Evolutionary conservation across 2,888 invertebrate genomes (phyloP).

Genomic region (Ferrisia virgata): DNA sequence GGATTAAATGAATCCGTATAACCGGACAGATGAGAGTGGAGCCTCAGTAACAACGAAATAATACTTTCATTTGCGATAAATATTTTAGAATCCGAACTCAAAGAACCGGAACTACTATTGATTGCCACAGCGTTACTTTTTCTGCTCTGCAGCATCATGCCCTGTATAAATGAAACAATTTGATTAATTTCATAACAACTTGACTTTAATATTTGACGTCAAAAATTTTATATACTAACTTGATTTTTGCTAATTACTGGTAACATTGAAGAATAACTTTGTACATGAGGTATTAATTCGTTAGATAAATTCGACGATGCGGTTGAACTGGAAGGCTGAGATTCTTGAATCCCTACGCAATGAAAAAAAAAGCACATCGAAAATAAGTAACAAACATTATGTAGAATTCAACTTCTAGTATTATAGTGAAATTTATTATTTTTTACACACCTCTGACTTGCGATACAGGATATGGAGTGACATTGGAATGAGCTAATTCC

Average conservation of each 20-base stretch:
- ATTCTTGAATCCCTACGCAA: neutral
- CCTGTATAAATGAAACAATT: neutral
- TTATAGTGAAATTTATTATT: neutral
- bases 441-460: neutral
- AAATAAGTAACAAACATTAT: neutral
- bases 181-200: neutral
- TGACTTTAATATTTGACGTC: neutral
- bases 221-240: neutral
- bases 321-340: slow-evolving; percentile 32
- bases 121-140: slow-evolving; percentile 17
- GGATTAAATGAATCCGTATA: slow-evolving; percentile 70
- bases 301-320: slow-evolving; percentile 10
- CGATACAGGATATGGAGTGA: neutral
- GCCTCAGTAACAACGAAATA: slow-evolving; percentile 79
- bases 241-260: neutral
- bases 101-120: neutral
- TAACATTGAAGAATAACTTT: slow-evolving; percentile 23
- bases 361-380: neutral
- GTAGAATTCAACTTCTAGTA: neutral
- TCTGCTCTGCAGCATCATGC: neutral
- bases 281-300: slow-evolving; percentile 22
- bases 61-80: slow-evolving; percentile 73
- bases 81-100: slow-evolving; percentile 24
- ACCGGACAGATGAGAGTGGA: slow-evolving; percentile 86
- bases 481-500: neutral